These are phyloP conservation scores for Rotaria socialis DNA, from an alignment of 2,888 invertebrate species.

Conservation along the genomic window DNA sequence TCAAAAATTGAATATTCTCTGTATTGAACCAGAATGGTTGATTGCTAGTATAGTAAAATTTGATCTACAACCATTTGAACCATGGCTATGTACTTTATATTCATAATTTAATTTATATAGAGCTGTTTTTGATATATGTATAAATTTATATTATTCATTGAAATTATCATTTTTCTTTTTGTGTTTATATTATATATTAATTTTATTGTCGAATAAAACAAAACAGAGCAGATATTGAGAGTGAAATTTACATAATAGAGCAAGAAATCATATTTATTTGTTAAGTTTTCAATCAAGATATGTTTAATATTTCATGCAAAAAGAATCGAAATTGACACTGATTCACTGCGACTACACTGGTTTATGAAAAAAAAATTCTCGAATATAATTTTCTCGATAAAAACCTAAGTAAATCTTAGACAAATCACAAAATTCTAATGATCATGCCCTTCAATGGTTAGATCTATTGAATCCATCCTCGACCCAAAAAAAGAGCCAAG, in stretches of 20 bases:
- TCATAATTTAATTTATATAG: neutral
- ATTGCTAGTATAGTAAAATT: neutral
- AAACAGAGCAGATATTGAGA: neutral
- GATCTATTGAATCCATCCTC: too few species aligned
- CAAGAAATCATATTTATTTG: too few species aligned
- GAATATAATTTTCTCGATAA: too few species aligned
- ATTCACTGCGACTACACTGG: too few species aligned
- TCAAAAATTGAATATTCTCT: neutral
- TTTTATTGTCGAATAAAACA: neutral
- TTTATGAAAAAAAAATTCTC: too few species aligned
- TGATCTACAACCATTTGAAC: conserved; percentile 19
- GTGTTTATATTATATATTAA: conserved; percentile 10
- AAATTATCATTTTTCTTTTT: conserved; percentile 5
- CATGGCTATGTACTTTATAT: conserved; percentile 11
- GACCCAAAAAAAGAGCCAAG: too few species aligned
- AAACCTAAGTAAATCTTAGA: too few species aligned
- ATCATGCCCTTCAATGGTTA: too few species aligned
- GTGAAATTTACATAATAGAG: neutral
- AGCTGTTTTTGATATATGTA: conserved; percentile 11
- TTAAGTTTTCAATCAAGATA: too few species aligned
- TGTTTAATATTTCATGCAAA: too few species aligned
- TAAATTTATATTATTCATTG: neutral
- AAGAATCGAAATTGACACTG: too few species aligned
- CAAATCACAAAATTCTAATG: too few species aligned
- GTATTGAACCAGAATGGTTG: conserved; percentile 14